These are phyloP conservation scores for Campoplex capitator DNA, from an alignment of 2,888 invertebrate species.

Conservation along the genomic window DNA sequence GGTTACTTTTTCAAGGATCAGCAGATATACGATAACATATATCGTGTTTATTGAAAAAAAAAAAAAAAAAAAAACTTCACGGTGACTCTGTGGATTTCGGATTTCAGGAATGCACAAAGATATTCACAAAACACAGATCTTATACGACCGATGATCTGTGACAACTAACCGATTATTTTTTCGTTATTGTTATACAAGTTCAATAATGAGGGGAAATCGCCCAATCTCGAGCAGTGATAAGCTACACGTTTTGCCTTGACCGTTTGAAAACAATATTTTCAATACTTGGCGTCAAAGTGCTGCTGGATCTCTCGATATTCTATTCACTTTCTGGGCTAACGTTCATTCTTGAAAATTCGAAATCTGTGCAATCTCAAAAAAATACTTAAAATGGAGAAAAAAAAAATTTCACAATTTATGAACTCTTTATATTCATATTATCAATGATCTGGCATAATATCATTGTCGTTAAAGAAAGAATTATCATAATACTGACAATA, in stretches of 20 bases:
- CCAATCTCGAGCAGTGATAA: too few species aligned
- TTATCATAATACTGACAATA: conserved; percentile 30
- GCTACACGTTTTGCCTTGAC: too few species aligned
- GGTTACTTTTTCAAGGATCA: background rate
- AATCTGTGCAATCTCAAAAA: background rate
- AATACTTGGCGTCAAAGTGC: too few species aligned
- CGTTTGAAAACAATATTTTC: too few species aligned
- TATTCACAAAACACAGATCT: background rate
- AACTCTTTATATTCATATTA: background rate
- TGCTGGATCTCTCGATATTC: background rate
- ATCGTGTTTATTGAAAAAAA: too few species aligned
- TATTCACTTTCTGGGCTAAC: background rate
- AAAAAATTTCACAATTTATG: background rate
- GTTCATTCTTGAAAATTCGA: background rate
- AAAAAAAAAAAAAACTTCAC: background rate
- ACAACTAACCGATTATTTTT: background rate
- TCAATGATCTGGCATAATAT: background rate
- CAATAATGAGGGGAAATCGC: too few species aligned
- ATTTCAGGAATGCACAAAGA: background rate
- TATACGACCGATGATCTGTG: background rate
- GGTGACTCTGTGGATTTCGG: background rate
- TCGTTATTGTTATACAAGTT: too few species aligned
- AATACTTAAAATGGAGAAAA: background rate
- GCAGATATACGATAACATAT: background rate
- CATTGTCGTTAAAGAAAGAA: background rate